Conservation (phyloP, 2,113 vertebrate genomes). For the Ameiurus melas region DNA sequence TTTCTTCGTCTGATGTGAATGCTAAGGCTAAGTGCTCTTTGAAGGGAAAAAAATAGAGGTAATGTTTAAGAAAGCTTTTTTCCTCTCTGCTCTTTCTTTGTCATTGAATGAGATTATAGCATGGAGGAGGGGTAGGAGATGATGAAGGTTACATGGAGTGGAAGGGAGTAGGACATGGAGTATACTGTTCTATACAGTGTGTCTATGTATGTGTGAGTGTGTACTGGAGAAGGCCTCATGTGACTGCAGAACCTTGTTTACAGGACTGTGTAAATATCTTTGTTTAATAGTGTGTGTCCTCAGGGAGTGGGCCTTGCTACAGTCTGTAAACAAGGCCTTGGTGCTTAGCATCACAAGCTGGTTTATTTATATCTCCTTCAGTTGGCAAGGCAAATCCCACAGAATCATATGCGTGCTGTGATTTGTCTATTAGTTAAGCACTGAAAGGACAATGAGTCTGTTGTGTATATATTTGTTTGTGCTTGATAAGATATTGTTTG, state of each 20-base stretch:
- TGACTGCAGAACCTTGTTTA: not conserved
- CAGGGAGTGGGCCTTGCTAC: not conserved
- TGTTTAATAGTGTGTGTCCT: conserved; percentile 29
- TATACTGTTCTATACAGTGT: conserved; percentile 49
- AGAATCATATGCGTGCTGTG: not conserved
- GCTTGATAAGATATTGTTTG: not conserved
- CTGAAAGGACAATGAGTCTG: not conserved
- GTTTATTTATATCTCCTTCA: not conserved
- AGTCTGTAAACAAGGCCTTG: not conserved
- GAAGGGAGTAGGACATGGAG: conserved; percentile 62
- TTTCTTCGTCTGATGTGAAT: conserved; percentile 64
- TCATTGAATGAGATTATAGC: conserved; percentile 37
- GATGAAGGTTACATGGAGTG: conserved; percentile 15
- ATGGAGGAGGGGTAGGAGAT: conserved; percentile 28
- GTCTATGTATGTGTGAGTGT: not conserved
- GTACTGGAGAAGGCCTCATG: not conserved
- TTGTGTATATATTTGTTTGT: not conserved
- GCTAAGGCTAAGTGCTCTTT: conserved; percentile 62
- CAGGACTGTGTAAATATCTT: not conserved
- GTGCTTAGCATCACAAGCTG: conserved; percentile 7
- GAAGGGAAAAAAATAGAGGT: conserved; percentile 65
- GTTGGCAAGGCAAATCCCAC: not conserved
- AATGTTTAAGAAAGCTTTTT: conserved; percentile 63
- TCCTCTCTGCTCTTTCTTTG: conserved; percentile 46
- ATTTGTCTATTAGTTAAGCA: not conserved